Conservation (phyloP, 1,140 invertebrate species). For the Patella vulgata region DNA sequence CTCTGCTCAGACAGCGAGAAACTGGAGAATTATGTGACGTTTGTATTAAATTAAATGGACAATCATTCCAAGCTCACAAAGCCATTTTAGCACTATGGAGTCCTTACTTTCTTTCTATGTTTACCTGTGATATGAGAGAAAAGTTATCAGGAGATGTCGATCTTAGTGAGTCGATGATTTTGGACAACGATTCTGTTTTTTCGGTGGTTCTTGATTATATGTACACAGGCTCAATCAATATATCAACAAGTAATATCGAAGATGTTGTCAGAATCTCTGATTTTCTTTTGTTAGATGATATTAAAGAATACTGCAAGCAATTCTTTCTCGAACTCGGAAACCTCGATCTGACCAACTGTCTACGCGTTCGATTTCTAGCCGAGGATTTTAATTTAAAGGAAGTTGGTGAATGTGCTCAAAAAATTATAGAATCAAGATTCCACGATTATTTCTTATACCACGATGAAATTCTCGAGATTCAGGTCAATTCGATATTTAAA, state of each 20-base stretch:
- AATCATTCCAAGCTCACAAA: constrained; percentile 49
- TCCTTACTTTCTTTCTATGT: constrained; percentile 63
- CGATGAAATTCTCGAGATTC: constrained; percentile 60
- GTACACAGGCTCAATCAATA: constrained; percentile 79
- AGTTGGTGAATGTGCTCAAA: constrained; percentile 50
- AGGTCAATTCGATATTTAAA: constrained; percentile 56
- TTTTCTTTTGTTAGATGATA: constrained; percentile 73
- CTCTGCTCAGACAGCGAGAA: constrained; percentile 53
- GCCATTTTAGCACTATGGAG: constrained; percentile 60
- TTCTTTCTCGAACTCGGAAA: constrained; percentile 61
- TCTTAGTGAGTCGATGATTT: constrained; percentile 66
- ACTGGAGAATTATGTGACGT: constrained; percentile 64
- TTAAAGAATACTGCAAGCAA: constrained; percentile 62
- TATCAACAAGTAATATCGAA: constrained; percentile 83
- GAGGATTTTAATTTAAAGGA: constrained; percentile 59
- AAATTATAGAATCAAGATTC: constrained; percentile 59
- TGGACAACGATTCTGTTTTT: constrained; percentile 75
- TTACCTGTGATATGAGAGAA: constrained; percentile 63
- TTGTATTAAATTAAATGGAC: constrained; percentile 49
- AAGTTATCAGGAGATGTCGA: constrained; percentile 76
- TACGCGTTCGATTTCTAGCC: constrained; percentile 52
- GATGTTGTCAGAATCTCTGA: constrained; percentile 69
- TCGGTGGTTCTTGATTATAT: constrained; percentile 83
- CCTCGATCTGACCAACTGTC: constrained; percentile 57
- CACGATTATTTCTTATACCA: constrained; percentile 61